A percentile compares a stretch with the other conserved stretches of the same genome.
Evolutionary conservation across 2,888 invertebrate species (phyloP).

Genomic region (Erynnis tages): DNA sequence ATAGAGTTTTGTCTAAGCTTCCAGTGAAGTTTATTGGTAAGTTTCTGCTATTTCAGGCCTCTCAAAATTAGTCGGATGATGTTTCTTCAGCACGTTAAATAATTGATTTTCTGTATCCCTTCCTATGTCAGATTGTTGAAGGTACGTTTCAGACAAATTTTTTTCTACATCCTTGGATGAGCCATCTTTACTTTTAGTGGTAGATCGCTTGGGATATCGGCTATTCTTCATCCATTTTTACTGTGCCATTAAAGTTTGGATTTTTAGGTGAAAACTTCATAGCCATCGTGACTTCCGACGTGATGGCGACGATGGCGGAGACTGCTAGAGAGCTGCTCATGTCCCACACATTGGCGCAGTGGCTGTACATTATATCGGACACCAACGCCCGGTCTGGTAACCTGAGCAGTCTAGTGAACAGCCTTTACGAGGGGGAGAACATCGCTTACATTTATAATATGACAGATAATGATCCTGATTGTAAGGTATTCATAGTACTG

Average conservation of each 20-base stretch:
- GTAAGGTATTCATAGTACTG: conserved; percentile 82
- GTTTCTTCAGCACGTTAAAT: too few relatives aligned
- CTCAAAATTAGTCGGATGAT: neutral
- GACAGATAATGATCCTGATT: conserved; percentile 74
- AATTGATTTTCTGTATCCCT: too few relatives aligned
- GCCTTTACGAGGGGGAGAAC: conserved; percentile 89
- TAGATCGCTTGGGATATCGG: too few relatives aligned
- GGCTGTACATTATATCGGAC: conserved; percentile 90
- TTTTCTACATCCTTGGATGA: too few relatives aligned
- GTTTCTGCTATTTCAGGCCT: neutral
- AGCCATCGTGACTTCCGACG: conserved; percentile 83
- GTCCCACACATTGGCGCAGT: conserved; percentile 88
- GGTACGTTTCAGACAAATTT: too few relatives aligned
- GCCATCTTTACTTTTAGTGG: too few relatives aligned
- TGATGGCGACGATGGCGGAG: conserved; percentile 85
- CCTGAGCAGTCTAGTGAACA: conserved; percentile 77
- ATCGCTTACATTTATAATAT: conserved; percentile 88
- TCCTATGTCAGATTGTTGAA: too few relatives aligned
- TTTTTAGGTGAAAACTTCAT: conserved; percentile 79
- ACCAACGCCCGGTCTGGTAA: conserved; percentile 74
- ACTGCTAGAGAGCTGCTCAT: conserved; percentile 84
- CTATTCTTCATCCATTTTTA: too few relatives aligned
- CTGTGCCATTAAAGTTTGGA: too few relatives aligned
- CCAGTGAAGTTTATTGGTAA: conserved; percentile 73
- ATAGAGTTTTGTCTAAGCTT: conserved; percentile 67